Evolutionary conservation across 1,140 invertebrate genomes (phyloP).

Genomic region (Drosophila prosaltans): DNA sequence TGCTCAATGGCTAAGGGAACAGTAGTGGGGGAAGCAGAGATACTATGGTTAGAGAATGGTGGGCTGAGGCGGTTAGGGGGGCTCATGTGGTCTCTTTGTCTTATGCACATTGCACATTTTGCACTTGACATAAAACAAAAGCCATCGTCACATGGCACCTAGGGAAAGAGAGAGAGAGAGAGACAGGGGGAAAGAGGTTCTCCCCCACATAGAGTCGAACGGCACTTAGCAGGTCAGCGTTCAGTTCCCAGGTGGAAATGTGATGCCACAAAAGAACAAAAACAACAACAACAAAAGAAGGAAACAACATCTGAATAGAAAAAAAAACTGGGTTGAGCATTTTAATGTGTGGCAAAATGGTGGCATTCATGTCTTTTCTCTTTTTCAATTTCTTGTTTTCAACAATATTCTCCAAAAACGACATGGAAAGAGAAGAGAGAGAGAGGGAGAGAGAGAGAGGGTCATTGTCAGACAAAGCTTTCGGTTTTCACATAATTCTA

Average conservation of each 20-base stretch:
- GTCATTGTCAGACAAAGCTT: neutral
- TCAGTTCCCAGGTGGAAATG: conserved; percentile 38
- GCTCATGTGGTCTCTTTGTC: conserved; percentile 64
- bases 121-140: conserved; percentile 69
- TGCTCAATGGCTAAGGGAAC: neutral
- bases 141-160: conserved; percentile 27
- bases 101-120: conserved; percentile 73
- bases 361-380: conserved; percentile 60
- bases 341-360: conserved; percentile 68
- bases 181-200: neutral
- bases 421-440: neutral
- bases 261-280: conserved; percentile 51
- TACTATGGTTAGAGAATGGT: no score
- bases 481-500: neutral
- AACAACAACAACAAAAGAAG: conserved; percentile 10
- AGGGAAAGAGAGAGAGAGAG: neutral
- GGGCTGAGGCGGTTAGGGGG: neutral
- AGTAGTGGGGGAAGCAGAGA: no score
- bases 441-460: neutral
- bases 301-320: conserved; percentile 37
- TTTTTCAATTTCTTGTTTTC: conserved; percentile 32
- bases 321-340: conserved; percentile 65
- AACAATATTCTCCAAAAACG: conserved; percentile 23
- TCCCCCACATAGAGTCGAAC: conserved; percentile 48
- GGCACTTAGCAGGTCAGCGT: conserved; percentile 66